Evolutionary conservation across 2,888 invertebrate genomes (phyloP).

Genomic region (Xanthia togata): DNA sequence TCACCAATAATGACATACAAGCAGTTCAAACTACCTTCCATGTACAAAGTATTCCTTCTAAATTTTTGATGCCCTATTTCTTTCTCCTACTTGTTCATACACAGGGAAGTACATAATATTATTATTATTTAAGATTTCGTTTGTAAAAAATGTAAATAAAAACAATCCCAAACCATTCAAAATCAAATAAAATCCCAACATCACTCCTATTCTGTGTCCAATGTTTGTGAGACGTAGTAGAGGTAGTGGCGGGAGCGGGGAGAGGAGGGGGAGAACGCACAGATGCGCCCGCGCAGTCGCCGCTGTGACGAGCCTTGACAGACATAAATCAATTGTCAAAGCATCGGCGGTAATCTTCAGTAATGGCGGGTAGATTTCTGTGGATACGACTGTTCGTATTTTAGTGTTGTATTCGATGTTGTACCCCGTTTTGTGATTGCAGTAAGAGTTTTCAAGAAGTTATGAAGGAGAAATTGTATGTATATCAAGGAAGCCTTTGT

Average conservation of each 20-base stretch:
- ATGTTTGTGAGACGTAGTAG: conserved; percentile 72
- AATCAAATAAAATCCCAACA: conserved; percentile 39
- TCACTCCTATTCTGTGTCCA: conserved; percentile 74
- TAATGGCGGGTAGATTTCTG: conserved; percentile 78
- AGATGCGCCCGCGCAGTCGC: conserved; percentile 87
- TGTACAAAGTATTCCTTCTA: not conserved
- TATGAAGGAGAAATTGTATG: not conserved
- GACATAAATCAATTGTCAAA: conserved; percentile 91
- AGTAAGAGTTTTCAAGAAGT: not conserved
- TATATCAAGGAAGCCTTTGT: not conserved
- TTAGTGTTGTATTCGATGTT: not conserved
- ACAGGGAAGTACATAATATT: not conserved
- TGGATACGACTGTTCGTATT: conserved; percentile 74
- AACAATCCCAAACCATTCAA: conserved; percentile 15
- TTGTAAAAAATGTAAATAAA: conserved; percentile 9
- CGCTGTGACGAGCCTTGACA: conserved; percentile 88
- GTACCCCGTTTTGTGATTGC: not conserved
- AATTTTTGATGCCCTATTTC: not conserved
- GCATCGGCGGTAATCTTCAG: conserved; percentile 85
- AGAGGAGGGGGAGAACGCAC: conserved; percentile 65
- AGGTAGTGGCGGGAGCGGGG: conserved; percentile 49
- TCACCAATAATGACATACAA: not conserved
- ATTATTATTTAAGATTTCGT: too few species aligned
- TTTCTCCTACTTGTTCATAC: not conserved
- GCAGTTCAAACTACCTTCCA: not conserved